A percentile compares a stretch with the other conserved stretches of the same genome.
These are phyloP conservation scores for Myocastor coypus DNA, from an alignment of 2,113 vertebrate genomes.

Conservation along the genomic window DNA sequence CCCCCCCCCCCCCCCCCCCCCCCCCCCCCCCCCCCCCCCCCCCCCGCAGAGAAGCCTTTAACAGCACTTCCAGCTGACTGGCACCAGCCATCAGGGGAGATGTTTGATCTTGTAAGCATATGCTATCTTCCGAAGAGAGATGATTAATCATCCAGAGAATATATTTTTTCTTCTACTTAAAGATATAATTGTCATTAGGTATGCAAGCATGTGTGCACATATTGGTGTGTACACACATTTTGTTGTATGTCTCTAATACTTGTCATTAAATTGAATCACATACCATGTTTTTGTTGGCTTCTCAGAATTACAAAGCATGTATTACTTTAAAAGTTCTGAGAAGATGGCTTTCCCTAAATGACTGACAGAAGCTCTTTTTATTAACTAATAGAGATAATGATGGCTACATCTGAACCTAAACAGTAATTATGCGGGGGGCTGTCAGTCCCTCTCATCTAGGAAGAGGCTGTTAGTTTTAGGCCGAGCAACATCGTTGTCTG, in stretches of 20 bases:
- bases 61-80: background rate
- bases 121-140: background rate
- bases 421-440: background rate
- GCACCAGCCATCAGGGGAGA: background rate
- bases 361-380: background rate
- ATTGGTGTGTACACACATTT: background rate
- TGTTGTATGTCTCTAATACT: background rate
- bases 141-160: slow-evolving; percentile 39
- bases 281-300: slow-evolving; percentile 33
- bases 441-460: background rate
- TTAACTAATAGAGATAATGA: slow-evolving; percentile 9
- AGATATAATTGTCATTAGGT: slow-evolving; percentile 24
- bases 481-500: background rate
- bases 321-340: background rate
- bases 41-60: background rate
- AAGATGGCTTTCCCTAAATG: slow-evolving; percentile 27
- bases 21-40: background rate
- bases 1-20: no score
- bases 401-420: slow-evolving; percentile 33
- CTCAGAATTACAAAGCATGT: slow-evolving; percentile 49
- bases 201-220: background rate
- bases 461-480: background rate
- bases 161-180: background rate
- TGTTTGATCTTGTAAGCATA: background rate
- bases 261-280: background rate